These are phyloP conservation scores for Apostichopus japonicus DNA, from an alignment of 35 echinoderm and acorn worm genomes.

Conservation along the genomic window DNA sequence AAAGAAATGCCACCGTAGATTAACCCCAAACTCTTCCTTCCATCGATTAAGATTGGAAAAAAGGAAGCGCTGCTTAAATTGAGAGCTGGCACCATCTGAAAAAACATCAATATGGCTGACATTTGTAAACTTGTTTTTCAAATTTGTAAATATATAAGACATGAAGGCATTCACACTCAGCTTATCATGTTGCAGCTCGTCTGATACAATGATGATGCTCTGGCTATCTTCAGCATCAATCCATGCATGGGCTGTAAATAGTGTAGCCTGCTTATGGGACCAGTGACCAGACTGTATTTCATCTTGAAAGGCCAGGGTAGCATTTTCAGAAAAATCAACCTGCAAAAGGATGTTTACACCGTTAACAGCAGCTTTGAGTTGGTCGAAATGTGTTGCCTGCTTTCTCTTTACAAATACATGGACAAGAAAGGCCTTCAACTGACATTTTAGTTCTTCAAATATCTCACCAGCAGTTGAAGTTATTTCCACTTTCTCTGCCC, in stretches of 20 bases:
- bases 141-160: not conserved
- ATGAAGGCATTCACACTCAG: slow-evolving; percentile 44
- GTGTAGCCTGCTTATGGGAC: slow-evolving; percentile 52
- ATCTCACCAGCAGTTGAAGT: not conserved
- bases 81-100: slow-evolving; percentile 55
- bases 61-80: slow-evolving; percentile 56
- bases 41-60: slow-evolving; percentile 1
- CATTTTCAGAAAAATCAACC: slow-evolving; percentile 68
- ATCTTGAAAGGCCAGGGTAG: slow-evolving; percentile 25
- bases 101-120: slow-evolving; percentile 42
- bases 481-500: slow-evolving; percentile 45
- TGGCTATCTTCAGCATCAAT: not conserved
- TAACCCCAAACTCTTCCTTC: slow-evolving; percentile 9
- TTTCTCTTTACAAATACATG: slow-evolving; percentile 43
- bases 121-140: slow-evolving; percentile 1
- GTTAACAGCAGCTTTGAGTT: slow-evolving; percentile 2
- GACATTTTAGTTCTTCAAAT: slow-evolving; percentile 40
- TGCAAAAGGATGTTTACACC: slow-evolving; percentile 38
- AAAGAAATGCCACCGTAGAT: slow-evolving; percentile 30
- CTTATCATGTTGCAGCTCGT: slow-evolving; percentile 28
- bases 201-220: slow-evolving; percentile 40
- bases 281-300: slow-evolving; percentile 55
- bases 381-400: slow-evolving; percentile 7
- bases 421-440: slow-evolving; percentile 46
- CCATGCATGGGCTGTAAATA: slow-evolving; percentile 56